Evolutionary conservation across 2,888 invertebrate genomes (phyloP).

Genomic region (Caenorhabditis auriculariae): DNA sequence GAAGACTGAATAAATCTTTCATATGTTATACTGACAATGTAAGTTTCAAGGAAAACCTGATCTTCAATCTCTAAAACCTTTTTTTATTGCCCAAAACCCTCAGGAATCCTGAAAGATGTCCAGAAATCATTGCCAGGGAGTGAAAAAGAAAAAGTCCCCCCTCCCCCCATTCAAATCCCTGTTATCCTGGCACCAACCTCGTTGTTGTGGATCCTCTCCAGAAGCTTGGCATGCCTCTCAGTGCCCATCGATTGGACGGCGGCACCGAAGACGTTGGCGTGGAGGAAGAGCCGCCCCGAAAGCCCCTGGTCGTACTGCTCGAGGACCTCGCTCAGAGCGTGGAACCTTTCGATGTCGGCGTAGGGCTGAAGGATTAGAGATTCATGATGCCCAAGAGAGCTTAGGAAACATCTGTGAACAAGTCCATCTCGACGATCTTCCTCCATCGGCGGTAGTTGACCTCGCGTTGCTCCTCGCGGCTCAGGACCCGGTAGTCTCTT

Average conservation of each 20-base stretch:
- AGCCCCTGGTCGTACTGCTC: conserved; percentile 49
- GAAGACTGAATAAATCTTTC: no score
- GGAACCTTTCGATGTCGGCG: conserved; percentile 17
- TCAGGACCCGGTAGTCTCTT: conserved; percentile 42
- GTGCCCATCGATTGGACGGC: conserved; percentile 65
- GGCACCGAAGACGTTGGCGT: conserved; percentile 61
- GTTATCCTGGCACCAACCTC: conserved; percentile 10
- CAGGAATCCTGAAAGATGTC: no score
- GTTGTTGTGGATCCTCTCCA: conserved; percentile 56
- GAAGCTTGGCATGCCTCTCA: conserved; percentile 60
- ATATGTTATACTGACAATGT: no score
- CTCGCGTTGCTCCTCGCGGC: conserved; percentile 69
- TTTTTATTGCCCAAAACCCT: no score
- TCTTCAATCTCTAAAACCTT: no score
- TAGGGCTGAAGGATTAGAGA: conserved; percentile 13
- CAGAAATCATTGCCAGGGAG: no score
- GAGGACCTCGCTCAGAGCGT: conserved; percentile 26
- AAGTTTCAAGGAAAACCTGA: no score
- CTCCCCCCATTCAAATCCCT: no score
- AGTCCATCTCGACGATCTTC: conserved; percentile 73
- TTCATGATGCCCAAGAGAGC: background rate
- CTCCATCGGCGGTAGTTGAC: conserved; percentile 66
- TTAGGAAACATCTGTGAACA: conserved; percentile 66
- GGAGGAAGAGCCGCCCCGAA: conserved; percentile 34
- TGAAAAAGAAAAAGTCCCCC: no score